Evolutionary conservation across 2,113 vertebrate species (phyloP).

Genomic region (Empidonax alnorum): DNA sequence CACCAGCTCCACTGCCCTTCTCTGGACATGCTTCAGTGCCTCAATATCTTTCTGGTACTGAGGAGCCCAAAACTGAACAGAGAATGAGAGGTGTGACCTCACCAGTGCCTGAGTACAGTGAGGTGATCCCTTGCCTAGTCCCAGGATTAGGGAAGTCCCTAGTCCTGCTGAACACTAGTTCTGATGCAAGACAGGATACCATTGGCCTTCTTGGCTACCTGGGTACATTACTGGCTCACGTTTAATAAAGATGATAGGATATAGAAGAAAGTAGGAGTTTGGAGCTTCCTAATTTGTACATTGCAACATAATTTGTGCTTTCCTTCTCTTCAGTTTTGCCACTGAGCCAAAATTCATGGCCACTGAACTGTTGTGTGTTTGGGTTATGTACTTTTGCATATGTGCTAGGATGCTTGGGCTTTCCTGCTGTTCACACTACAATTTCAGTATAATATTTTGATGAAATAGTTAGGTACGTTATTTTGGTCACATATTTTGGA

Average conservation of each 20-base stretch:
- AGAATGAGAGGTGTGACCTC: background rate
- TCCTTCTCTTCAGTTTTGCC: background rate
- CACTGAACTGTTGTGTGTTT: background rate
- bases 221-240: background rate
- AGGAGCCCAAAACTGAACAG: background rate
- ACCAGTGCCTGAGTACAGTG: background rate
- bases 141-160: background rate
- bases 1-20: background rate
- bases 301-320: background rate
- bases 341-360: background rate
- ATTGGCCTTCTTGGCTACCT: background rate
- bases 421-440: background rate
- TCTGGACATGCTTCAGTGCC: background rate
- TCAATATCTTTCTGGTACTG: background rate
- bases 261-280: background rate
- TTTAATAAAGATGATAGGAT: background rate
- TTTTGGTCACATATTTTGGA: background rate
- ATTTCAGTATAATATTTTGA: background rate
- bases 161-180: background rate
- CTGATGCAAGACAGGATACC: background rate
- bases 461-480: background rate
- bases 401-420: rapidly evolving
- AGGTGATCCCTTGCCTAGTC: background rate
- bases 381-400: background rate
- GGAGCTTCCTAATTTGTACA: background rate